Evolutionary conservation across 2,888 invertebrate genomes (phyloP), one percentile per base, ranked within the genome.

Genomic region (Pseudoips prasinana): DNA sequence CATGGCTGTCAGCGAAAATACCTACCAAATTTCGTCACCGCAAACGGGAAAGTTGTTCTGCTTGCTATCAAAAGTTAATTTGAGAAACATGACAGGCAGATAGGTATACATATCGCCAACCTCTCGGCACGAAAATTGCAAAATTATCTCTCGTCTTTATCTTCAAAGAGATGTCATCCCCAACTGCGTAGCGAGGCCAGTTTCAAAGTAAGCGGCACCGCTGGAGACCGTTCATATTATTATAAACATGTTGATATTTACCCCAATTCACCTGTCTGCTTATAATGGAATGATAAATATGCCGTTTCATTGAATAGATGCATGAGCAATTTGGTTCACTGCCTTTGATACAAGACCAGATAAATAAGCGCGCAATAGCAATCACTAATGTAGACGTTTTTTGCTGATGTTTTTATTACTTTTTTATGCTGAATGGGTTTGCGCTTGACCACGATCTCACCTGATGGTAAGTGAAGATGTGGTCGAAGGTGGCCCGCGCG

Each of bases 81-180:
- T 76, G 60, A 62, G 66, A 62, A 73, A 66, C 71, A 76, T 74
- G 79, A 77, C 78, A 76, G 73, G 70, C 62, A 72, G 64, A 68
- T 78, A 3, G 14, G 14, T 14, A 14, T 20, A 82, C 72, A 75
- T 75, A 80, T 79, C 68, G 70, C 64, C 64, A 69, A 73, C 68
- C 73, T 78, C 73, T 72, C 64, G 63, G 73, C 63, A 77, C 68
- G 85, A 86, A 84, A 84, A 87, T 83, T 83, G 81, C 79, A 74
- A 83, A 88, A 85, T 87, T 87, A 87, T 84, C 81, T 85, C 58
- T 69, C 77, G 72, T 81, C 86, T 83, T 83, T 82, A 87, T 87
- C 86, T 84, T 87, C 87, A 87, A 88, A 87, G 87, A 80, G 84
- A 88, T 82, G 87, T 86, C 87, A 83, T 76, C 71, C 66, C 71